Conservation (phyloP, 92 coral and sea anemone species). For the Virgularia gustaviana region DNA sequence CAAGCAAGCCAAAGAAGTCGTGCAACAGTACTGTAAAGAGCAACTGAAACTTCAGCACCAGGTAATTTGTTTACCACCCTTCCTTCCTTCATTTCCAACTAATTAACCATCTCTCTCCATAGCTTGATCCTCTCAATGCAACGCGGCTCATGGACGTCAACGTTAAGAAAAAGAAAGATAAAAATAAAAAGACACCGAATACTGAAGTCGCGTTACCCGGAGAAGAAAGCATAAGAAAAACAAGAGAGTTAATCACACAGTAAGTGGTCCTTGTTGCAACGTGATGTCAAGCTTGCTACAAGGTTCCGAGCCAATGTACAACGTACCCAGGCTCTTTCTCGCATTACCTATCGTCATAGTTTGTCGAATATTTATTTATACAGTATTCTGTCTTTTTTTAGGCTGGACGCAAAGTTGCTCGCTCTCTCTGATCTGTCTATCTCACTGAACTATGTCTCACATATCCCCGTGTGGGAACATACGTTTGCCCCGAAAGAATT, state of each 20-base stretch:
- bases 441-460: slow-evolving; percentile 80
- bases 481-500: slow-evolving; percentile 94
- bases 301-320: not conserved
- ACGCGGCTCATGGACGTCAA: slow-evolving; percentile 68
- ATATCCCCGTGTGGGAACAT: slow-evolving; percentile 99
- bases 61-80: too few relatives aligned
- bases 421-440: slow-evolving; percentile 79
- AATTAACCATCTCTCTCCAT: too few relatives aligned
- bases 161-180: slow-evolving; percentile 72
- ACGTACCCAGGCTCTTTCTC: not conserved
- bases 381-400: too few relatives aligned
- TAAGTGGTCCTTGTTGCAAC: slow-evolving; percentile 34
- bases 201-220: slow-evolving; percentile 79
- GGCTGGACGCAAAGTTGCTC: slow-evolving; percentile 79
- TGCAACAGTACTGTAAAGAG: slow-evolving; percentile 79
- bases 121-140: slow-evolving; percentile 34
- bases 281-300: not conserved
- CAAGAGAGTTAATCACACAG: slow-evolving; percentile 77
- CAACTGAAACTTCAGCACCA: slow-evolving; percentile 86
- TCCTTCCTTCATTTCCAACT: too few relatives aligned
- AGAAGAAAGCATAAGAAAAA: slow-evolving; percentile 88
- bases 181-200: slow-evolving; percentile 74
- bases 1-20: slow-evolving; percentile 79
- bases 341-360: too few relatives aligned
- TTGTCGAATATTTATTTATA: too few relatives aligned